Percentiles rank a stretch among this genome's conserved stretches.
phyloP scores from a whole-genome alignment of 2,888 invertebrate species.

The Pollenia angustigena region DNA sequence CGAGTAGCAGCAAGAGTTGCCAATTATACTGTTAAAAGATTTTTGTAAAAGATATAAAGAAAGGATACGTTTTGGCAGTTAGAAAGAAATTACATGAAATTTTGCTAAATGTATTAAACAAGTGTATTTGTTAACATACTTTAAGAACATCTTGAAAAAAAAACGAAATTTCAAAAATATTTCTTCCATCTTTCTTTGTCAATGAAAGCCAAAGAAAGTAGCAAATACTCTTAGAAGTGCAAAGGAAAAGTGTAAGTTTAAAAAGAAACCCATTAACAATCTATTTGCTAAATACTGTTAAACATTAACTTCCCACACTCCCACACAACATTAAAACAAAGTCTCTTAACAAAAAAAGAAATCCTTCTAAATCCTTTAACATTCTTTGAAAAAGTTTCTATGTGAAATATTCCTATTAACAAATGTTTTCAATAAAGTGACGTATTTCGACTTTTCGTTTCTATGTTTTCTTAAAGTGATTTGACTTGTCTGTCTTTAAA shows the following conservation, averaged over 20 bases:
- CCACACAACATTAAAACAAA: too few species aligned
- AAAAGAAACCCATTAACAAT: not conserved
- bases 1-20: slow-evolving; percentile 25
- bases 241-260: not conserved
- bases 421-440: too few species aligned
- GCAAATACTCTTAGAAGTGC: not conserved
- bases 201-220: not conserved
- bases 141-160: not conserved
- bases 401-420: too few species aligned
- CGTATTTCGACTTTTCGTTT: not conserved
- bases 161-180: not conserved
- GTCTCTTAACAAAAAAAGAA: too few species aligned
- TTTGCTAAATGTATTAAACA: not conserved
- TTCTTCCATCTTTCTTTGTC: not conserved
- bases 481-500: not conserved
- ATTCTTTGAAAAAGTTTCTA: too few species aligned
- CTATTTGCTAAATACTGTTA: slow-evolving; percentile 11
- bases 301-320: not conserved
- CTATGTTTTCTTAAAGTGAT: not conserved
- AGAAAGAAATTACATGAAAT: not conserved
- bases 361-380: too few species aligned
- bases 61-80: not conserved
- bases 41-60: not conserved
- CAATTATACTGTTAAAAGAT: not conserved
- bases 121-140: not conserved